These are phyloP conservation scores for Xiphorhynchus elegans DNA, from an alignment of 2,113 vertebrate genomes.

Conservation along the genomic window DNA sequence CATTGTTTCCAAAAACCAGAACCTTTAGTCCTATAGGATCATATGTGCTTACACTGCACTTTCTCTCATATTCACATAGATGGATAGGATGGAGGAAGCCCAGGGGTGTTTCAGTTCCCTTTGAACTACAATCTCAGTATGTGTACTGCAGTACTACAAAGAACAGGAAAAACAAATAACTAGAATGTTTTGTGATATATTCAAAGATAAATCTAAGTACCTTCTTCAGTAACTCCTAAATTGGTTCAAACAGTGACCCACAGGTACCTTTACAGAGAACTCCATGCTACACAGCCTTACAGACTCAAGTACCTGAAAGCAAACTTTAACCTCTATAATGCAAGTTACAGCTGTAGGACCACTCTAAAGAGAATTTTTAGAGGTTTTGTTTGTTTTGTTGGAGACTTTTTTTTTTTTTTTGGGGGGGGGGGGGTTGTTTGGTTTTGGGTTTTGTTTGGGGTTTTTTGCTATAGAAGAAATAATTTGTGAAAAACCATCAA, in stretches of 20 bases:
- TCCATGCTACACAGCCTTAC: neutral
- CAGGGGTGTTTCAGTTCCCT: neutral
- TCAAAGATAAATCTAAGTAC: neutral
- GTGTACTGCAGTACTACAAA: neutral
- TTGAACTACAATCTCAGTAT: neutral
- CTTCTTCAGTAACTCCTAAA: neutral
- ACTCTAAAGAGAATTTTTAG: neutral
- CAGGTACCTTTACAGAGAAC: neutral
- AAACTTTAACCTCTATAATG: neutral
- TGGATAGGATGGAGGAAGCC: neutral
- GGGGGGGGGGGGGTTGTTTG: no score
- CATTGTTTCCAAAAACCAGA: neutral
- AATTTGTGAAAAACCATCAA: neutral
- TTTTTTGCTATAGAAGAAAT: neutral
- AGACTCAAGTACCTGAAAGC: neutral
- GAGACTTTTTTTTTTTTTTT: neutral
- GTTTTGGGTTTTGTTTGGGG: no score
- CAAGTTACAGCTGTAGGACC: neutral
- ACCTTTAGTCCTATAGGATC: neutral
- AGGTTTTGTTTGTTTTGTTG: neutral
- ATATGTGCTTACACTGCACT: neutral
- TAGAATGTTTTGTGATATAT: neutral
- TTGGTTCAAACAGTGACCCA: neutral
- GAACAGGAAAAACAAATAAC: neutral
- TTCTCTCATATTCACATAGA: neutral